These are phyloP conservation scores for Amblyjoppa fuscipennis DNA, from an alignment of 2,888 invertebrate species.

Conservation along the genomic window DNA sequence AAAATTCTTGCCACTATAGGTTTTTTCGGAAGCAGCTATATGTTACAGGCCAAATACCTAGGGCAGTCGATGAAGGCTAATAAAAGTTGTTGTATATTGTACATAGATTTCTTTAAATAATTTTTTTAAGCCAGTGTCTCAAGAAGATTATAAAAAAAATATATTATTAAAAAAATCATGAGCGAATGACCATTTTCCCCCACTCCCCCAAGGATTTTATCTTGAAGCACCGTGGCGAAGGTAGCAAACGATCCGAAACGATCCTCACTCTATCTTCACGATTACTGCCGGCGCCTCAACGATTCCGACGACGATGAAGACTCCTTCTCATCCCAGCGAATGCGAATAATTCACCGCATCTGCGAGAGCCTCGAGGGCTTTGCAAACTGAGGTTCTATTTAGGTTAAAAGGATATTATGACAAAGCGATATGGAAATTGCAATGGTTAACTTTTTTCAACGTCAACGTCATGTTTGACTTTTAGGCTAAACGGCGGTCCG, in stretches of 20 bases:
- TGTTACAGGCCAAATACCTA: too few species aligned
- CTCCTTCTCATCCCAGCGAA: slow-evolving; percentile 43
- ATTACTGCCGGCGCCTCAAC: slow-evolving; percentile 48
- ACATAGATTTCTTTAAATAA: too few species aligned
- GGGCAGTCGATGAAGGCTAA: too few species aligned
- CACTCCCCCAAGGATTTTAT: slow-evolving; percentile 6
- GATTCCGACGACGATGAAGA: slow-evolving; percentile 47
- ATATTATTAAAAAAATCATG: background rate
- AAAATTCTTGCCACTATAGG: too few species aligned
- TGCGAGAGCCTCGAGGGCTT: slow-evolving; percentile 10
- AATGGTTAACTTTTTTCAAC: too few species aligned
- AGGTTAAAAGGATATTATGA: background rate
- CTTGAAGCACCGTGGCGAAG: background rate
- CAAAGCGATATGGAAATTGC: too few species aligned
- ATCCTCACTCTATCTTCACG: background rate
- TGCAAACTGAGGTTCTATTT: background rate
- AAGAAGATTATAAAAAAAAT: too few species aligned
- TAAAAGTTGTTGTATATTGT: too few species aligned
- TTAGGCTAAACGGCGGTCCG: too few species aligned
- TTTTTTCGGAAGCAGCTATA: too few species aligned
- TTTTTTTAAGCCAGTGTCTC: background rate
- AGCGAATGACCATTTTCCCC: slow-evolving; percentile 4
- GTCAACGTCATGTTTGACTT: too few species aligned
- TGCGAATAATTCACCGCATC: slow-evolving; percentile 48
- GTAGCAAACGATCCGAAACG: background rate